Percentiles rank a stretch among this genome's conserved stretches.
Evolutionary conservation across 2,888 invertebrate genomes (phyloP).

Genomic region (Adela reaumurella): DNA sequence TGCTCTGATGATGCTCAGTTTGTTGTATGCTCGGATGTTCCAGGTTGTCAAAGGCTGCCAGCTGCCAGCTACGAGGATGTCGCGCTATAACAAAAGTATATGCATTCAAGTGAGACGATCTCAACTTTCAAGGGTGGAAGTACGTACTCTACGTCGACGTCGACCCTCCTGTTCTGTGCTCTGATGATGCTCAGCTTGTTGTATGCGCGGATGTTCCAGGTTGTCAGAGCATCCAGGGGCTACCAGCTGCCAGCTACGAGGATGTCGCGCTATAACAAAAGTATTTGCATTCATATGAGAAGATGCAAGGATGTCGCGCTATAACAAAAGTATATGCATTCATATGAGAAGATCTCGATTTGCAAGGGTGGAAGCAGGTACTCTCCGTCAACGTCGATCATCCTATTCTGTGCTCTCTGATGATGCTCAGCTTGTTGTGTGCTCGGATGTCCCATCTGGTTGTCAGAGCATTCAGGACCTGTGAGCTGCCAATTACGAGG

Average conservation of each 20-base stretch:
- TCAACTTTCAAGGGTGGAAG: conserved; percentile 52
- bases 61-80: conserved; percentile 50
- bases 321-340: not conserved
- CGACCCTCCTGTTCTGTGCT: conserved; percentile 45
- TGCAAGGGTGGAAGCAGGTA: conserved; percentile 54
- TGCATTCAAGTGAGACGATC: no score
- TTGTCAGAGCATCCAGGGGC: conserved; percentile 45
- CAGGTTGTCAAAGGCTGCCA: conserved; percentile 54
- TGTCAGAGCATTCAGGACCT: conserved; percentile 46
- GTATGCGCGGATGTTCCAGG: conserved; percentile 53
- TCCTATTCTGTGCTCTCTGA: conserved; percentile 48
- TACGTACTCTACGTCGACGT: conserved; percentile 57
- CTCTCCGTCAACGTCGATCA: conserved; percentile 51
- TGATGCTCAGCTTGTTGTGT: conserved; percentile 36
- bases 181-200: conserved; percentile 40
- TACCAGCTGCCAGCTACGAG: no score
- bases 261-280: no score
- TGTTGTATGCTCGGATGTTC: conserved; percentile 50
- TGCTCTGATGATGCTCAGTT: conserved; percentile 37
- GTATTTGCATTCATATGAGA: no score
- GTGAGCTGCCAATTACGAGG: no score
- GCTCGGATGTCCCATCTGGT: conserved; percentile 54
- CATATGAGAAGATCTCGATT: conserved; percentile 44
- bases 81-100: conserved; percentile 26
- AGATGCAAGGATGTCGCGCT: conserved; percentile 51